Percentiles rank a stretch among this genome's conserved stretches.
Evolutionary conservation across 2,888 invertebrate species (phyloP).

Genomic region (Gisinianus flammeolus): DNA sequence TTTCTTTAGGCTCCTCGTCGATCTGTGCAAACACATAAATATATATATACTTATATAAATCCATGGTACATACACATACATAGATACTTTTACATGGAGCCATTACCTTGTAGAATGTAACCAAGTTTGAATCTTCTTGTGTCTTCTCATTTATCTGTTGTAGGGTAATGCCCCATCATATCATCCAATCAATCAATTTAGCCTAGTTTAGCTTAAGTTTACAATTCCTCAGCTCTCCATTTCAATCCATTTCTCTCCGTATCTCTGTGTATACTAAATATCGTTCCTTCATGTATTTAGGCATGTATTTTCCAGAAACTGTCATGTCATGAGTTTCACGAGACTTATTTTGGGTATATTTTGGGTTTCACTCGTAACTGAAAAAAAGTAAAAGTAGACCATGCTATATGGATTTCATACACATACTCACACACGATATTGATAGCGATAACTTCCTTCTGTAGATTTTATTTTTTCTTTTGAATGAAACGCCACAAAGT

Average conservation of each 20-base stretch:
- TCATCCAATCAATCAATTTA: conserved; percentile 25
- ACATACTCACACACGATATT: background rate
- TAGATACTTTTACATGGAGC: background rate
- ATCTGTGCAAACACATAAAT: background rate
- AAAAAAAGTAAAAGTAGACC: background rate
- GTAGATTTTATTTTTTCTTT: background rate
- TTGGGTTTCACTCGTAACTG: no score
- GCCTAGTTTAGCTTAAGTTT: conserved; percentile 14
- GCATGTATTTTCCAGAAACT: background rate
- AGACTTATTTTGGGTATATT: no score
- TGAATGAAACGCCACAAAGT: no score
- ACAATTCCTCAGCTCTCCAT: background rate
- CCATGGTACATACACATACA: background rate
- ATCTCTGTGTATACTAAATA: background rate
- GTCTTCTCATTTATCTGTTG: background rate
- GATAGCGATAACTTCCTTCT: background rate
- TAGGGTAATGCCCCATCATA: conserved; percentile 2
- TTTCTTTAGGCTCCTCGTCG: background rate
- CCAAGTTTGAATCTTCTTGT: background rate
- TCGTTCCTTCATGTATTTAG: background rate
- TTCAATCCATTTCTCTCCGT: background rate
- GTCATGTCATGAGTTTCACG: background rate
- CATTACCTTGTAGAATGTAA: background rate
- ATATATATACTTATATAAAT: background rate
- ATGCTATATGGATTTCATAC: background rate